phyloP scores from a whole-genome alignment of 2,113 vertebrate species.

The Reinhardtius hippoglossoides region DNA sequence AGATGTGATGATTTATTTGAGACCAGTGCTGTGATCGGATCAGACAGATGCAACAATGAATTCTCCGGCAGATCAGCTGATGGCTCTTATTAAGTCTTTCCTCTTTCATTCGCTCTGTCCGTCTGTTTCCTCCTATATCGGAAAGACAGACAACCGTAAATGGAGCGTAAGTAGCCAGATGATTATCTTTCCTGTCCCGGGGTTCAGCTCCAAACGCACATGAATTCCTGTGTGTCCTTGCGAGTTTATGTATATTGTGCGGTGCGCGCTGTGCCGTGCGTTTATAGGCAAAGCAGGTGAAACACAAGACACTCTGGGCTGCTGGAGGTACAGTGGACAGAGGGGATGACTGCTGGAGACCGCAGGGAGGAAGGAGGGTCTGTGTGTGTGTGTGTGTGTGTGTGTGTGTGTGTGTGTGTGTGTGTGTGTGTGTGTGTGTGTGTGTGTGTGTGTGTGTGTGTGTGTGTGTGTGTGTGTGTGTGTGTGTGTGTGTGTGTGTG shows the following conservation, averaged over 20 bases:
- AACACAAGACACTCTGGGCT: neutral
- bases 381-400: slow-evolving; percentile 23
- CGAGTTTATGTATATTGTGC: neutral
- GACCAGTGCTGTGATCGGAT: slow-evolving; percentile 38
- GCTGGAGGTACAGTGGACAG: slow-evolving; percentile 5
- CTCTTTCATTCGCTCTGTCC: slow-evolving; percentile 11
- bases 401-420: slow-evolving; percentile 23
- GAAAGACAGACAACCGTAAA: slow-evolving; percentile 48
- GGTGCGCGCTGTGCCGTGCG: neutral
- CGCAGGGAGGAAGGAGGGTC: slow-evolving; percentile 1
- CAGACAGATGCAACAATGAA: slow-evolving; percentile 22
- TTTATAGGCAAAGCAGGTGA: slow-evolving; percentile 4
- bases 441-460: slow-evolving; percentile 23
- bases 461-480: slow-evolving; percentile 24
- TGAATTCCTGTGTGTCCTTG: neutral
- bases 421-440: slow-evolving; percentile 25
- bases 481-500: slow-evolving; percentile 21
- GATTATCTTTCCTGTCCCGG: slow-evolving; percentile 43
- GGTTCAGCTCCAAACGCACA: slow-evolving; percentile 5
- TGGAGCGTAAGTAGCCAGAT: slow-evolving; percentile 47
- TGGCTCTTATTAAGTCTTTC: slow-evolving; percentile 27
- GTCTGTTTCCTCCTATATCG: slow-evolving; percentile 26
- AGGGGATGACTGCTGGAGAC: slow-evolving; percentile 28
- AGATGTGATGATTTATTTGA: slow-evolving; percentile 20
- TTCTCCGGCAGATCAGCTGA: slow-evolving; percentile 31